Evolutionary conservation across 2,888 invertebrate species (phyloP).

Genomic region (Parnassius orleans): DNA sequence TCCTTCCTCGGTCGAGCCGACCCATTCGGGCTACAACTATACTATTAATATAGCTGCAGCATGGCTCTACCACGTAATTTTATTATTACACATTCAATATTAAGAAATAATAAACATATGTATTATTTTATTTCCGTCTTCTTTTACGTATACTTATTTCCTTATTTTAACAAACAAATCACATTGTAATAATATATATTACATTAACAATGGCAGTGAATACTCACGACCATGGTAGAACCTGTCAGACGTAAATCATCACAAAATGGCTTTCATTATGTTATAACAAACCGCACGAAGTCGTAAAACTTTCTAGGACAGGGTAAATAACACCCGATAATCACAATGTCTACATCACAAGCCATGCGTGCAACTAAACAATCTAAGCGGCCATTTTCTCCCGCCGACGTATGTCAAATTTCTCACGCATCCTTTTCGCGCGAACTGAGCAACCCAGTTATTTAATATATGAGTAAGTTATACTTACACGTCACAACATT

Average conservation of each 20-base stretch:
- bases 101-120: no score
- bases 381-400: conserved; percentile 23
- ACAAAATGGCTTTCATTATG: conserved; percentile 20
- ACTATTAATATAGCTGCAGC: no score
- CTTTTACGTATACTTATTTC: no score
- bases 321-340: conserved; percentile 21
- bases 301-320: conserved; percentile 22
- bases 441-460: conserved; percentile 28
- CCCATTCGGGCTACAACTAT: no score
- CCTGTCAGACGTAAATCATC: conserved; percentile 17
- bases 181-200: background rate
- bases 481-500: conserved; percentile 41
- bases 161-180: background rate
- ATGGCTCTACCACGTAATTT: no score
- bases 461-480: conserved; percentile 41
- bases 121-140: no score
- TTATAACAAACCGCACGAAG: conserved; percentile 18
- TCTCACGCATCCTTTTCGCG: conserved; percentile 34
- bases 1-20: no score
- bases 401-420: conserved; percentile 30
- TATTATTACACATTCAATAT: no score
- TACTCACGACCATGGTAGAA: conserved; percentile 1
- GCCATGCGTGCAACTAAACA: conserved; percentile 17
- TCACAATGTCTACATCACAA: conserved; percentile 13
- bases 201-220: background rate